A percentile compares a stretch with the other conserved stretches of the same genome.
These are phyloP conservation scores for Pseudobourletiella spinata DNA, from an alignment of 1,140 invertebrate species.

Conservation along the genomic window DNA sequence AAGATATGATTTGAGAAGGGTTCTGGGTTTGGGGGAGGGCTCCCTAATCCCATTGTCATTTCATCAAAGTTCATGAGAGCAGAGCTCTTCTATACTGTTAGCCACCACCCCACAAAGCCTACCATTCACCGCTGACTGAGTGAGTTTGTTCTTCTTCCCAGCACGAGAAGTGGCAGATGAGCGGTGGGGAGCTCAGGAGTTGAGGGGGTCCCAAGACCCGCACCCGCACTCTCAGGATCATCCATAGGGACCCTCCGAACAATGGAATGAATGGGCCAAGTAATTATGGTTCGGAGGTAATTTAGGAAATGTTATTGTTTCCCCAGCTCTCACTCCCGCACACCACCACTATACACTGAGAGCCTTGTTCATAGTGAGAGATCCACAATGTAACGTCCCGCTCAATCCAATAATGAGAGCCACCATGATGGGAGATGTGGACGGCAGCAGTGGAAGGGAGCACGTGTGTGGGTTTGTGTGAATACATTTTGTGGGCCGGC, in stretches of 20 bases:
- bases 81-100: neutral
- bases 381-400: too few relatives aligned
- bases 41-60: too few relatives aligned
- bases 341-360: neutral
- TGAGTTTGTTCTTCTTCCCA: too few relatives aligned
- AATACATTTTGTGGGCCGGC: neutral
- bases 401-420: too few relatives aligned
- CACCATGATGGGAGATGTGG: too few relatives aligned
- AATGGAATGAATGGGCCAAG: slow-evolving; percentile 31
- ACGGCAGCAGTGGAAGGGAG: too few relatives aligned
- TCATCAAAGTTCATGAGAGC: too few relatives aligned
- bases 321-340: neutral
- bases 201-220: neutral
- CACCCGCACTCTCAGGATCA: neutral
- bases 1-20: neutral
- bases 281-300: slow-evolving; percentile 34
- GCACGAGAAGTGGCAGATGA: neutral
- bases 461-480: too few relatives aligned
- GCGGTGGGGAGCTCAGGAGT: neutral
- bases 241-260: slow-evolving; percentile 10
- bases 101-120: too few relatives aligned
- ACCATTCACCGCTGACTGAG: too few relatives aligned
- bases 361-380: neutral
- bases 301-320: slow-evolving; percentile 36
- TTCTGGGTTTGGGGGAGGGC: too few relatives aligned